Conservation (phyloP, 2,888 invertebrate genomes). For the Hydriomena furcata region DNA sequence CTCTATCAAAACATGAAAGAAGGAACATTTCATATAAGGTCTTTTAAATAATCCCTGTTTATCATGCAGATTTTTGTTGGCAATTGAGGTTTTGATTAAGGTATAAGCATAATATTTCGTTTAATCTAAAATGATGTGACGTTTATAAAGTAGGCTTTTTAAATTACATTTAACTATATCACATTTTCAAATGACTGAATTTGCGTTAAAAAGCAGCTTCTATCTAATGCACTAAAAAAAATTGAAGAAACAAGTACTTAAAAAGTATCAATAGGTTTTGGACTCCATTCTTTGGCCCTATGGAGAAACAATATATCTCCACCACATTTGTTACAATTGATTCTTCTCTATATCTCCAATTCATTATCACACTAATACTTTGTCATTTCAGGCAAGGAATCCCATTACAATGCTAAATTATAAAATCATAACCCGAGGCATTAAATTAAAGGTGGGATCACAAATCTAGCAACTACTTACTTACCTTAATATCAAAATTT, state of each 20-base stretch:
- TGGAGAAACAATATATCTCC: not conserved
- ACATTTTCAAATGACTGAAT: conserved; percentile 27
- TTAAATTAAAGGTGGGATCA: conserved; percentile 31
- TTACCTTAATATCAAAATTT: conserved; percentile 54
- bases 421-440: conserved; percentile 8
- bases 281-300: conserved; percentile 13
- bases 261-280: not conserved
- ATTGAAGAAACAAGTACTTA: not conserved
- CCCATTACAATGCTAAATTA: conserved; percentile 11
- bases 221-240: not conserved
- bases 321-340: not conserved
- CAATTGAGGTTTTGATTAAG: too few species aligned
- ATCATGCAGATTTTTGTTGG: too few species aligned
- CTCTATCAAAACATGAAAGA: too few species aligned
- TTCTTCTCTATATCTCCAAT: not conserved
- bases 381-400: conserved; percentile 22
- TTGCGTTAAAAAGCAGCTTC: not conserved
- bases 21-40: too few species aligned
- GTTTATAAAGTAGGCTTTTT: conserved; percentile 5
- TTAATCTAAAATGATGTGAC: conserved; percentile 1
- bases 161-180: conserved; percentile 28
- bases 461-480: conserved; percentile 25
- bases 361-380: conserved; percentile 16
- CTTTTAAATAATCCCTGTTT: too few species aligned
- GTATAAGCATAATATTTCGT: not conserved